Percentiles rank a stretch among this genome's conserved stretches.
Conservation (phyloP, 2,113 vertebrate species). For the Neopipo cinnamomea region DNA sequence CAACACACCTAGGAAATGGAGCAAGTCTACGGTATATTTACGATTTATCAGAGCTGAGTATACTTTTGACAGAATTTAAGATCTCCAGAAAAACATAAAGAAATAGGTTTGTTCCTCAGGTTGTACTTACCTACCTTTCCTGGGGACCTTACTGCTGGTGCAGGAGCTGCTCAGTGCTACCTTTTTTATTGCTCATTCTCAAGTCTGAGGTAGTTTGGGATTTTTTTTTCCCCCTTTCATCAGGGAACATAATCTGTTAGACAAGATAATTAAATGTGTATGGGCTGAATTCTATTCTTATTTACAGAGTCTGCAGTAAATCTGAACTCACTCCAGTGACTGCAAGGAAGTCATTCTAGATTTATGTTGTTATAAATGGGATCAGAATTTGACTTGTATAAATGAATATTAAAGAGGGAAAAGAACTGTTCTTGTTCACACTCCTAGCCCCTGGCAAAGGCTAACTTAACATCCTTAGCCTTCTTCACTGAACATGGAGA, state of each 20-base stretch:
- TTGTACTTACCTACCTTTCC: conserved; percentile 35
- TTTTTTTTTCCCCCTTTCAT: background rate
- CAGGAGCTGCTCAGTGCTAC: conserved; percentile 15
- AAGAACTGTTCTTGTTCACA: background rate
- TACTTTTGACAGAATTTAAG: conserved; percentile 67
- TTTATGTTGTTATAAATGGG: conserved; percentile 48
- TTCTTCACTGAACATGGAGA: background rate
- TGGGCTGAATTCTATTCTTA: conserved; percentile 20
- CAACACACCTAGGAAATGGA: conserved; percentile 70
- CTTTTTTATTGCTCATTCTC: conserved; percentile 46
- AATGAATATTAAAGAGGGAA: conserved; percentile 43
- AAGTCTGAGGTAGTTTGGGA: background rate
- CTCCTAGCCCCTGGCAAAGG: conserved; percentile 7
- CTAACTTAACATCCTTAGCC: background rate
- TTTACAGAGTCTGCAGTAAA: conserved; percentile 45
- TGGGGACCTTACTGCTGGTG: background rate
- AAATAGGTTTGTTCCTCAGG: conserved; percentile 58
- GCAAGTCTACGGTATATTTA: conserved; percentile 65
- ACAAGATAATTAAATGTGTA: conserved; percentile 41
- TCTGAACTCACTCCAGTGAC: conserved; percentile 18
- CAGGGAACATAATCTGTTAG: background rate
- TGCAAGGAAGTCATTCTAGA: conserved; percentile 3
- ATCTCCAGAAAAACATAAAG: conserved; percentile 63
- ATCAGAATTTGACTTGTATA: conserved; percentile 49
- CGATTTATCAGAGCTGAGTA: conserved; percentile 63